Evolutionary conservation across 2,797 vertebrate genomes (phyloP).

Genomic region (Acomys russatus): DNA sequence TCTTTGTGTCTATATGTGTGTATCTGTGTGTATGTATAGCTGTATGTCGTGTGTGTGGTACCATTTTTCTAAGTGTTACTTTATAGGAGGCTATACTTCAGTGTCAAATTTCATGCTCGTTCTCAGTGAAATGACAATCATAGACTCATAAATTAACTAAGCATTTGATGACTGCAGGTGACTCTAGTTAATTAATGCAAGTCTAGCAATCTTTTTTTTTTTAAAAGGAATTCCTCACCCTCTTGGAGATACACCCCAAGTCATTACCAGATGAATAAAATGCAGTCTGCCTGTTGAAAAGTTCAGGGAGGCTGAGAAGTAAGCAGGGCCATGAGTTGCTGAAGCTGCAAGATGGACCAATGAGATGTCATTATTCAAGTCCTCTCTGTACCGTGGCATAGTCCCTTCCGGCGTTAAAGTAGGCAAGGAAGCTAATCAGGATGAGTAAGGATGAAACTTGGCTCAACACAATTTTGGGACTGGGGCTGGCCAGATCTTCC

Average conservation of each 20-base stretch:
- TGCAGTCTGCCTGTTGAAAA: neutral
- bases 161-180: neutral
- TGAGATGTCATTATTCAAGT: neutral
- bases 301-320: neutral
- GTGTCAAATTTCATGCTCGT: neutral
- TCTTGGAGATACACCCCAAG: neutral
- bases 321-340: neutral
- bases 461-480: neutral
- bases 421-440: neutral
- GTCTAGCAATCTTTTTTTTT: neutral
- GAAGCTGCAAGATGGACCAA: neutral
- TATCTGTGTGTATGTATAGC: neutral
- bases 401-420: neutral
- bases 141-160: neutral
- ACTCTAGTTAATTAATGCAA: neutral
- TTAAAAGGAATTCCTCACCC: neutral
- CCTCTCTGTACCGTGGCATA: neutral
- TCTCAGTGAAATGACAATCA: neutral
- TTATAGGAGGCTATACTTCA: neutral
- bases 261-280: neutral
- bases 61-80: neutral
- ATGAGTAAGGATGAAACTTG: neutral
- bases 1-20: neutral
- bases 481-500: neutral
- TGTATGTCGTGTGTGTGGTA: neutral